Evolutionary conservation across 1,140 invertebrate genomes (phyloP), one percentile per base, ranked within the genome.

Genomic region (Drosophila neocordata): DNA sequence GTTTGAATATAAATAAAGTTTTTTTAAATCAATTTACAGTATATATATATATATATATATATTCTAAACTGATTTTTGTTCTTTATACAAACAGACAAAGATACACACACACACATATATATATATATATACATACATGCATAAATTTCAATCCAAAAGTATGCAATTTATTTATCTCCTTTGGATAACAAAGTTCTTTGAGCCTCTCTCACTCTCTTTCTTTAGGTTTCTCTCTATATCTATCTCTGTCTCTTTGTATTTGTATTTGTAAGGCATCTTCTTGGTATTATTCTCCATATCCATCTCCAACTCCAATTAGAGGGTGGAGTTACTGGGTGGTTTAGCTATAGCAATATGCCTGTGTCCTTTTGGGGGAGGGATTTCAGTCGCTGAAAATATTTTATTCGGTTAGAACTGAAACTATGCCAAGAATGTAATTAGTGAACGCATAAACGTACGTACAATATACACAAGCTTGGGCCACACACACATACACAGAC

Each of bases 391-490:
- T 76, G 77, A 77, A 79, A 79, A 82, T 82, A 82, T 82, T 82
- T 82, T 80, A 83, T 83, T 83, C 77, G 80, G 80, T 83, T 83
- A 83, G 76, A 82, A 85, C 69, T 85, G 95, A 95, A 96, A 96
- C 95, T 95, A 96, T 96, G 95, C 95, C 95, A 96, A 95, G 95
- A 96, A 96, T 96, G 95, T 95, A 96, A 96, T 96, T 96, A 96
- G 95, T 95, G 95, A 95, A 94, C 94, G 94, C 70, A 77, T 73
- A 94, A 77, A 93, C 93, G 93, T 73, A 93, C 93, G 93, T 77
- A 77, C 70, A 77, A 77, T 77, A 77, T 34, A 18, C 31, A 56
- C 13, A 31, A 13, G 13, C 22, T 18, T 24, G 12, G 15, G 12
- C 22, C 22, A 53, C 22, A 53, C 0, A 51, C 27, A 15, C n/a